Base-by-base conservation (phyloP, 1,140 invertebrate genomes). In the Drosophila seguyi region DNA sequence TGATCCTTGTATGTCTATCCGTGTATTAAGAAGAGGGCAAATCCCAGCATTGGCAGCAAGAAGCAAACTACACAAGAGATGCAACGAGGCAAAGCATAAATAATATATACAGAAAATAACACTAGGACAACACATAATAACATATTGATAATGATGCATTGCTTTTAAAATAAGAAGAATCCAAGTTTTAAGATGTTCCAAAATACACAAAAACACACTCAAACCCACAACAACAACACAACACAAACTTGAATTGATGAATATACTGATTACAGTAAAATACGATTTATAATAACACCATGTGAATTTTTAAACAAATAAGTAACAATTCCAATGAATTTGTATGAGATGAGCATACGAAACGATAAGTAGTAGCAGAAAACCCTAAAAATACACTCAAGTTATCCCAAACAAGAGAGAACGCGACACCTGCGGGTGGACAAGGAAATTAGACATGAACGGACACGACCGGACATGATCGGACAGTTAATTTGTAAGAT, bases 1-100 rank as follows among this genome's bases (percentile, higher is more conserved):
- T 44, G 42, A 57, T 31, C 36, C 45, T 29, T 48, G 31, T 48
- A 58, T 41, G 31, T 38, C 27, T 55, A 63, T 73, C 27, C 41
- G 48, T 65, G 22, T 75, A 22, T 38, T 55, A 13, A 60, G 45
- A 68, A 41, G 41, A 68, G 22, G 41, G 65, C 65, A 75, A 75
- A 58, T 65, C 52, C 57, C 58, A 76, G 73, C 73, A 65, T 41
- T 75, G 73, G 60, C 73, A 75, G 73, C 73, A 66, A 36, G 60
- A 42, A 50, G 47, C 36, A 14, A 73, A 39, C n/a, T 38, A 55
- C 34, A 36, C 31, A 27, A 39, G 48, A 74, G 41, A 58, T 50
- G 41, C 52, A 55, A 29, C 41, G n/a, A 52, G 25, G 38, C 59
- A 57, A 44, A 13, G 27, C 50, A 38, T 42, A 41, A 44, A n/a